Conservation (phyloP, 1,140 invertebrate genomes). For the Bombus superbus region DNA sequence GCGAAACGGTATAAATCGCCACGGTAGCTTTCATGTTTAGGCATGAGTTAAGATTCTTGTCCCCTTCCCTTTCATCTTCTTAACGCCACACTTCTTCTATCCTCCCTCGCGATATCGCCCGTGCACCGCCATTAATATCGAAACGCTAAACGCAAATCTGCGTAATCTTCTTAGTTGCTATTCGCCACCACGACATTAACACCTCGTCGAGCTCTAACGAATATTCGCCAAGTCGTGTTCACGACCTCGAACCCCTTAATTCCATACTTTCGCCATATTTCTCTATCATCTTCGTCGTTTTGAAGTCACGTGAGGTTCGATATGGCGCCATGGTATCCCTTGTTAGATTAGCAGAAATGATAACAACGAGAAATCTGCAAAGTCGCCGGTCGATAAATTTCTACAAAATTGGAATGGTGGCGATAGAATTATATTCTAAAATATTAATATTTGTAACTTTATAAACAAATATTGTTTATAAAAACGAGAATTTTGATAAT, state of each 20-base stretch:
- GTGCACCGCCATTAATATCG: conserved; percentile 36
- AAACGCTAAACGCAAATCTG: conserved; percentile 49
- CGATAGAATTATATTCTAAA: not conserved
- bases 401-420: not conserved
- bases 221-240: conserved; percentile 28
- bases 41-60: conserved; percentile 41
- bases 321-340: not conserved
- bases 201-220: conserved; percentile 25
- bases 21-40: conserved; percentile 44
- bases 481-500: too few relatives aligned
- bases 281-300: not conserved
- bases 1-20: conserved; percentile 36
- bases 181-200: conserved; percentile 23
- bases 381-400: not conserved
- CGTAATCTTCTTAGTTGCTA: conserved; percentile 45
- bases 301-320: not conserved
- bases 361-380: not conserved
- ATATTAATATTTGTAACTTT: not conserved
- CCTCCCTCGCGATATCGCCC: conserved; percentile 18
- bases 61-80: conserved; percentile 35
- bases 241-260: not conserved
- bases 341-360: not conserved
- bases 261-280: not conserved
- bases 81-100: conserved; percentile 6
- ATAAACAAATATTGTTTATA: too few relatives aligned